A percentile compares a stretch with the other conserved stretches of the same genome.
Evolutionary conservation across 2,797 vertebrate genomes (phyloP).

Genomic region (Geotrypetes seraphini): DNA sequence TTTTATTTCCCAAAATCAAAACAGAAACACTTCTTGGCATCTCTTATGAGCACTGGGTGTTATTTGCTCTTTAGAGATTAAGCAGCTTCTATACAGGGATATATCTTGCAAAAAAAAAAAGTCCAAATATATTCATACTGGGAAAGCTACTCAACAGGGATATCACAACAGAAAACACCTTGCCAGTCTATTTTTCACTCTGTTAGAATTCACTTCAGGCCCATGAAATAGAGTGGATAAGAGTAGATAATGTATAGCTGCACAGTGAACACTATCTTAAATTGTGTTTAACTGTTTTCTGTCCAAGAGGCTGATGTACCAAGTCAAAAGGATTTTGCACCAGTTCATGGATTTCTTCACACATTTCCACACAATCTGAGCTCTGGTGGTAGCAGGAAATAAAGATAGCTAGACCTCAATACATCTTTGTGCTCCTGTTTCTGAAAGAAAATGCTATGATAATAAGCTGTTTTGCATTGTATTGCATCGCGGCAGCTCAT

Average conservation of each 20-base stretch:
- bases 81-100: conserved; percentile 55
- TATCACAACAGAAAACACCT: conserved; percentile 46
- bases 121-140: conserved; percentile 51
- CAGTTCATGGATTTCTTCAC: no score
- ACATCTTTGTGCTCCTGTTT: no score
- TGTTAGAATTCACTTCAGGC: conserved; percentile 35
- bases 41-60: conserved; percentile 66
- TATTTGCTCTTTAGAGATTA: conserved; percentile 73
- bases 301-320: no score
- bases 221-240: conserved; percentile 40
- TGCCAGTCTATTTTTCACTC: conserved; percentile 30
- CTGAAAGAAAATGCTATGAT: no score
- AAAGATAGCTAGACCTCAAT: no score
- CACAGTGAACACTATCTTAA: conserved; percentile 19
- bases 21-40: conserved; percentile 69
- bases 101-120: conserved; percentile 44
- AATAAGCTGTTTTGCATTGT: no score
- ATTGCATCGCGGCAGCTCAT: no score
- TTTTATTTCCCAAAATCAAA: conserved; percentile 71
- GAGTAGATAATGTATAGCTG: conserved; percentile 32
- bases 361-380: no score
- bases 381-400: no score
- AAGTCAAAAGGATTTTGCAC: no score
- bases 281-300: conserved; percentile 43
- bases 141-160: conserved; percentile 51